phyloP scores from a whole-genome alignment of 2,113 vertebrate species.

The Seriola dumerili region DNA sequence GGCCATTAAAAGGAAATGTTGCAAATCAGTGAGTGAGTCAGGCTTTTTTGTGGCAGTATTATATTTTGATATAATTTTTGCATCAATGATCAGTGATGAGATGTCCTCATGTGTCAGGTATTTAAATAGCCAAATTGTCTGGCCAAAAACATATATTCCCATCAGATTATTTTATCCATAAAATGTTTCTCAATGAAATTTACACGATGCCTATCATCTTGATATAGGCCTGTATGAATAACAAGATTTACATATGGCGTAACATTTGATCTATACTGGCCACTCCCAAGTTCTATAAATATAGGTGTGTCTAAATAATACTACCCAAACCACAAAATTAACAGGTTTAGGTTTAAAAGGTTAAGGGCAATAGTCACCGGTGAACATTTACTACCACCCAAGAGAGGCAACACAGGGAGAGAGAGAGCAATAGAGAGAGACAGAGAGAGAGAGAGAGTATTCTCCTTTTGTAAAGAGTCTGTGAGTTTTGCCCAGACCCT shows the following conservation, averaged over 20 bases:
- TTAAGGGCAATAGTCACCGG: slow-evolving; percentile 31
- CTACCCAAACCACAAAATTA: not conserved
- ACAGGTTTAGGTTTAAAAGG: not conserved
- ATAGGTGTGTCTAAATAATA: not conserved
- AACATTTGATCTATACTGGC: not conserved
- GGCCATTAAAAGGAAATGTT: not conserved
- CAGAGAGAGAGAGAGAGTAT: slow-evolving; percentile 13
- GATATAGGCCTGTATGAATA: not conserved
- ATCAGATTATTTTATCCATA: not conserved
- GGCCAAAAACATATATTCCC: not conserved
- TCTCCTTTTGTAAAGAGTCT: slow-evolving; percentile 56
- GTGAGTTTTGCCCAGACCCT: slow-evolving; percentile 74
- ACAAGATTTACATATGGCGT: not conserved
- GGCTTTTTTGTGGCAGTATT: not conserved
- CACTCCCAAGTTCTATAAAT: not conserved
- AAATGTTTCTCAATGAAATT: not conserved
- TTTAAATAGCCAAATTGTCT: not conserved
- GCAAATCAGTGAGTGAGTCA: not conserved
- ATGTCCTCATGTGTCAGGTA: not conserved
- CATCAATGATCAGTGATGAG: not conserved
- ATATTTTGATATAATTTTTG: not conserved
- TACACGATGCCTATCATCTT: not conserved
- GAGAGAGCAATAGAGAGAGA: slow-evolving; percentile 13
- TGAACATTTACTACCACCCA: slow-evolving; percentile 46
- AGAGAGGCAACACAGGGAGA: slow-evolving; percentile 9